Percentiles rank a stretch among this genome's conserved stretches.
Evolutionary conservation across 2,797 vertebrate genomes (phyloP).

Genomic region (Pipistrellus nathusii): DNA sequence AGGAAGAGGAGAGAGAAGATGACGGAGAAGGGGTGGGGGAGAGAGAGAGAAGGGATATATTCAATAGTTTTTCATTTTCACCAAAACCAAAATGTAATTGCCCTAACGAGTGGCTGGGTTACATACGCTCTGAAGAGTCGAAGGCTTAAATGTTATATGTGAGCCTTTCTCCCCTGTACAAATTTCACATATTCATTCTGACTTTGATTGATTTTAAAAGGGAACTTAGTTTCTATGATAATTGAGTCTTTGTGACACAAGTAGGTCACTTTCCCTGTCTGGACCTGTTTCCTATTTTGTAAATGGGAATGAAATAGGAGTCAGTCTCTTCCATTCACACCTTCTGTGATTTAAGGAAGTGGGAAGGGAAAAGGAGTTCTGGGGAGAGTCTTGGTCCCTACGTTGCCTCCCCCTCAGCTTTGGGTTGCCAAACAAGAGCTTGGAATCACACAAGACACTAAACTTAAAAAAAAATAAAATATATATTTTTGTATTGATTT

Average conservation of each 20-base stretch:
- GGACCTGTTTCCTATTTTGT: constrained; percentile 44
- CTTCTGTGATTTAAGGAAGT: not conserved
- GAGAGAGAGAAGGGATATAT: not conserved
- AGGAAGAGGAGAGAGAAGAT: not conserved
- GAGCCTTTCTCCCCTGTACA: not conserved
- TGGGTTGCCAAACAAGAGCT: not conserved
- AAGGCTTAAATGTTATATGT: not conserved
- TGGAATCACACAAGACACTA: not conserved
- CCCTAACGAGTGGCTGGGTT: not conserved
- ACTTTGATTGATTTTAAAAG: constrained; percentile 44
- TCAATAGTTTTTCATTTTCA: constrained; percentile 16
- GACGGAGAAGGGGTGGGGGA: not conserved
- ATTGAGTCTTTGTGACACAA: not conserved
- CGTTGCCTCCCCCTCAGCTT: not conserved
- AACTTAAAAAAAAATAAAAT: not conserved
- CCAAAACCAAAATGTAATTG: constrained; percentile 19
- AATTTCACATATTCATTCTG: not conserved
- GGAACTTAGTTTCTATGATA: not conserved
- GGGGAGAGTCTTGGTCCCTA: not conserved
- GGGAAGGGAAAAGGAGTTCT: not conserved
- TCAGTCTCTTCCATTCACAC: not conserved
- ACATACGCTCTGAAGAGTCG: not conserved
- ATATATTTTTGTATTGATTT: too few species aligned
- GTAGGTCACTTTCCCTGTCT: constrained; percentile 3
- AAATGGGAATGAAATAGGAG: not conserved